A percentile compares a stretch with the other conserved stretches of the same genome.
Evolutionary conservation across 2,888 invertebrate genomes (phyloP).

Genomic region (Formica aserva): DNA sequence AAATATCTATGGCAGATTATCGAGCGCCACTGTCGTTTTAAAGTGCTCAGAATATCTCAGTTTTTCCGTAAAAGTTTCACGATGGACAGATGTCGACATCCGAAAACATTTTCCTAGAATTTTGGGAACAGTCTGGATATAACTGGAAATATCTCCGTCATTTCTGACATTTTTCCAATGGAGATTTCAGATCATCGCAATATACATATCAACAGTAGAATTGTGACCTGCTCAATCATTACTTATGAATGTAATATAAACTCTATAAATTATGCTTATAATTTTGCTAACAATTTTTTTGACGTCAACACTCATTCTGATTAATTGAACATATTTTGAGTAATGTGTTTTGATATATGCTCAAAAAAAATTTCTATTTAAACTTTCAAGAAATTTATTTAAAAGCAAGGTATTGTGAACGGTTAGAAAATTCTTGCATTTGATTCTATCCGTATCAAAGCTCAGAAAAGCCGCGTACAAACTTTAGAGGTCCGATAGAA

Average conservation of each 20-base stretch:
- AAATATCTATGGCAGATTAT: background rate
- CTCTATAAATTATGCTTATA: background rate
- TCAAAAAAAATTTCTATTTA: background rate
- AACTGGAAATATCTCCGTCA: constrained; percentile 21
- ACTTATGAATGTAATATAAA: constrained; percentile 16
- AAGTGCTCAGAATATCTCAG: background rate
- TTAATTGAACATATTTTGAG: no score
- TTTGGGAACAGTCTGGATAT: constrained; percentile 12
- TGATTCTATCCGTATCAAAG: constrained; percentile 11
- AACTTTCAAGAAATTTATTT: background rate
- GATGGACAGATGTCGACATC: background rate
- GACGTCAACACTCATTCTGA: background rate
- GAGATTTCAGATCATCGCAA: constrained; percentile 9
- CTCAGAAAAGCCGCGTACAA: constrained; percentile 25
- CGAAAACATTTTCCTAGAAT: constrained; percentile 9
- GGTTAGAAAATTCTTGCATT: constrained; percentile 12
- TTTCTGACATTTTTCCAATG: constrained; percentile 22
- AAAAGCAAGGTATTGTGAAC: background rate
- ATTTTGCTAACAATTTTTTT: background rate
- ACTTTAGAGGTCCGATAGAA: constrained; percentile 22
- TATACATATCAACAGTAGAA: constrained; percentile 5
- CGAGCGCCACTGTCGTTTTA: constrained; percentile 3
- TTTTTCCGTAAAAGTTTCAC: background rate
- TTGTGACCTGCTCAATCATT: constrained; percentile 16
- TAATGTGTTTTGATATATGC: background rate